These are phyloP conservation scores for Neoniphon sammara DNA, from an alignment of 2,797 vertebrate species.

Conservation along the genomic window DNA sequence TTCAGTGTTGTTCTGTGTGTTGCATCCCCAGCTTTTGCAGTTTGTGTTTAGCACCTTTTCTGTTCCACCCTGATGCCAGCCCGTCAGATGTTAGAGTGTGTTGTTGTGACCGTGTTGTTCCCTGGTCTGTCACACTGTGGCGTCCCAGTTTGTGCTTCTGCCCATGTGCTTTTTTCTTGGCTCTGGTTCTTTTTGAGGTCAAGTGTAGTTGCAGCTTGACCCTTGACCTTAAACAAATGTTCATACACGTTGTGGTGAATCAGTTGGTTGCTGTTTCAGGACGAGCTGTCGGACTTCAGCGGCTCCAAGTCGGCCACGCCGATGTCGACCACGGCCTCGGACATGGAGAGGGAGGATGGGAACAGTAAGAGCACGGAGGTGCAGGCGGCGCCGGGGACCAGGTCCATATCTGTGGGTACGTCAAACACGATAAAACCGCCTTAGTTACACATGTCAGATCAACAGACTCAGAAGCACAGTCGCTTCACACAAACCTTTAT, in stretches of 20 bases:
- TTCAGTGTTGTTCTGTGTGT: neutral
- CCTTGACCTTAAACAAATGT: neutral
- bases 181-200: neutral
- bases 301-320: conserved; percentile 88
- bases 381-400: conserved; percentile 90
- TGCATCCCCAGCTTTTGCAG: neutral
- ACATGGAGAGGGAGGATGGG: conserved; percentile 84
- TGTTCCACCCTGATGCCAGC: neutral
- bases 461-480: neutral
- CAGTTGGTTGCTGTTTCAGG: conserved; percentile 81
- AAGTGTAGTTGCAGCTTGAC: neutral
- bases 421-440: conserved; percentile 1
- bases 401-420: conserved; percentile 88
- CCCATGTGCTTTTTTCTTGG: neutral
- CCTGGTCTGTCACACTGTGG: conserved; percentile 1
- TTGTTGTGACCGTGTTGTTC: conserved; percentile 10
- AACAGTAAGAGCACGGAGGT: conserved; percentile 88
- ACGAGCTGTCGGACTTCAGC: conserved; percentile 91
- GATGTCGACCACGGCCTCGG: conserved; percentile 85
- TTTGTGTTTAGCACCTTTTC: conserved; percentile 5
- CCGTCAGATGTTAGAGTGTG: conserved; percentile 1
- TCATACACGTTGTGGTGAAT: neutral
- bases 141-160: neutral
- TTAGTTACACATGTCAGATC: neutral
- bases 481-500: neutral